Percentiles rank a stretch among this genome's conserved stretches.
phyloP scores from a whole-genome alignment of 2,113 vertebrate genomes.

The Gobio gobio region DNA sequence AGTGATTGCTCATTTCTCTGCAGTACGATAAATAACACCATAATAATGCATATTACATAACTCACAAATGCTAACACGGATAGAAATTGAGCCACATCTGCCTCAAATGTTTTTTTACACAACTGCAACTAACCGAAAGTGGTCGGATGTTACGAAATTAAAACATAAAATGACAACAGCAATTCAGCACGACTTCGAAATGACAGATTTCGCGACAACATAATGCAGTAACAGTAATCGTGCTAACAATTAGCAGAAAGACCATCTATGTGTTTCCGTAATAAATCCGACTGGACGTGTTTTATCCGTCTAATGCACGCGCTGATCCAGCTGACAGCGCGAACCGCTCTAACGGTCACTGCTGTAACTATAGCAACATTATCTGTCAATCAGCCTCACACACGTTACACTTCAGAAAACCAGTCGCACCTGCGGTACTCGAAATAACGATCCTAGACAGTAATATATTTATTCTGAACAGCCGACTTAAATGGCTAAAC shows the following conservation, averaged over 20 bases:
- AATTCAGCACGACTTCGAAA: background rate
- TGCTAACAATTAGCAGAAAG: background rate
- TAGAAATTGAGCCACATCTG: background rate
- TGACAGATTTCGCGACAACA: no score
- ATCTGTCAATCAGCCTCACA: constrained; percentile 13
- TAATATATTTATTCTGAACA: no score
- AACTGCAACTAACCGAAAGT: background rate
- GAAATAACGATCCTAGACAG: background rate
- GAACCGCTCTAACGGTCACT: background rate
- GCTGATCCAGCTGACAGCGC: constrained; percentile 16
- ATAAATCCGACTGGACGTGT: constrained; percentile 19
- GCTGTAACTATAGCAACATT: constrained; percentile 29
- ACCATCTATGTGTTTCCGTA: background rate
- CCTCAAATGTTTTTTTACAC: background rate
- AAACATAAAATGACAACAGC: background rate
- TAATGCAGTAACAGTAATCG: background rate
- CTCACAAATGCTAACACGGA: background rate
- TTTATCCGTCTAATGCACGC: constrained; percentile 30
- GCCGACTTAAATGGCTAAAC: background rate
- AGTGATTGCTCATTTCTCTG: background rate
- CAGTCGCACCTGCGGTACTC: background rate
- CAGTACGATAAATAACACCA: constrained; percentile 11
- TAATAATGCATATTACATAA: background rate
- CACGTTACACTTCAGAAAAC: background rate
- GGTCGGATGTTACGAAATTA: background rate